A percentile compares a stretch with the other conserved stretches of the same genome.
Conservation (phyloP, 2,797 vertebrate genomes). For the Fistularia commersonii region DNA sequence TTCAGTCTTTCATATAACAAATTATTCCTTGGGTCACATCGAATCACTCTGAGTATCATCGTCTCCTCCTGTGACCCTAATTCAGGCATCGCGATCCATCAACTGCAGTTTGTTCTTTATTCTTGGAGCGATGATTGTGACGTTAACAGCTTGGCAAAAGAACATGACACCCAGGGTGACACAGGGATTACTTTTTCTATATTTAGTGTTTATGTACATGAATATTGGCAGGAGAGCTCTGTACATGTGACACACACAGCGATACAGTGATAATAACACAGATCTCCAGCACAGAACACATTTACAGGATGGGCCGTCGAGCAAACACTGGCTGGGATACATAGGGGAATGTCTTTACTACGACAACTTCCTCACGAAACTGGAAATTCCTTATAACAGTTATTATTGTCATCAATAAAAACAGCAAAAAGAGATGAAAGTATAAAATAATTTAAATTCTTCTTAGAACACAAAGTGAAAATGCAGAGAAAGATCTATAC, state of each 20-base stretch:
- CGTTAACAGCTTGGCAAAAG: conserved; percentile 66
- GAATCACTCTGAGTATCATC: conserved; percentile 12
- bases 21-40: conserved; percentile 23
- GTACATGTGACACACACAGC: conserved; percentile 86
- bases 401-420: conserved; percentile 83
- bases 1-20: conserved; percentile 11
- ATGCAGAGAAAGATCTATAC: conserved; percentile 70
- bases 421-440: conserved; percentile 73
- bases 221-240: conserved; percentile 92
- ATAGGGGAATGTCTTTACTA: conserved; percentile 81
- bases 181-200: conserved; percentile 88
- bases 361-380: conserved; percentile 79
- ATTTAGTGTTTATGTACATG: conserved; percentile 99
- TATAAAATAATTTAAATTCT: conserved; percentile 99
- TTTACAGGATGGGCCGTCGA: conserved; percentile 84
- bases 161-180: conserved; percentile 75
- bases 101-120: conserved; percentile 33
- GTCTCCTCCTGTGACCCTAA: conserved; percentile 10
- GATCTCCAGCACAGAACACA: conserved; percentile 85
- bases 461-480: conserved; percentile 79
- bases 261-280: conserved; percentile 84
- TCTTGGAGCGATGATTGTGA: conserved; percentile 36
- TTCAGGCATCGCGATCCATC: conserved; percentile 22
- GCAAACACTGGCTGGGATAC: conserved; percentile 80
- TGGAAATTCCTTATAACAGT: conserved; percentile 63